These are phyloP conservation scores for Nymphicus hollandicus DNA, from an alignment of 2,113 vertebrate species.

Conservation along the genomic window DNA sequence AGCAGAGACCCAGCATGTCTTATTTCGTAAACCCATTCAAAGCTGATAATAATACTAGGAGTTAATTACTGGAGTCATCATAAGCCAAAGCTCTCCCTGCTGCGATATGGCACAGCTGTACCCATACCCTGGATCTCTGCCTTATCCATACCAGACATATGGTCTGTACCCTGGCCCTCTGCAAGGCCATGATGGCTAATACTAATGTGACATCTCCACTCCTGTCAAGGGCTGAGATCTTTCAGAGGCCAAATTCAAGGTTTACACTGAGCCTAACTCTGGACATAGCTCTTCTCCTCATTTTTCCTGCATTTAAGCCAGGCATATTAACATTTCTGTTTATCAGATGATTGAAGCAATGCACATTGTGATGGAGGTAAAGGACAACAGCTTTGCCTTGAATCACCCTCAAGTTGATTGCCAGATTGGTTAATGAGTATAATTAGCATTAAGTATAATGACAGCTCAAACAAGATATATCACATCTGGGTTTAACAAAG, in stretches of 20 bases:
- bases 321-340: not conserved
- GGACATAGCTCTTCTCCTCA: not conserved
- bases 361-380: not conserved
- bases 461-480: not conserved
- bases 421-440: not conserved
- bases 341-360: not conserved
- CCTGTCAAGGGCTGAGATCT: not conserved
- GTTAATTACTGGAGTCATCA: not conserved
- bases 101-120: fast-evolving
- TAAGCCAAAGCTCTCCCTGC: not conserved
- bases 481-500: not conserved
- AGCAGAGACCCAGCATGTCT: not conserved
- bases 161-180: not conserved
- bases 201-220: not conserved
- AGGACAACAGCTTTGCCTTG: not conserved
- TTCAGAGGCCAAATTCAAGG: not conserved
- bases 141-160: not conserved
- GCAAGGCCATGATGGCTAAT: not conserved
- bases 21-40: not conserved
- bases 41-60: not conserved
- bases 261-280: not conserved
- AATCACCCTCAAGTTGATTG: not conserved
- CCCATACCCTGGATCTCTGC: not conserved
- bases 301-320: not conserved
- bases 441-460: conserved; percentile 21